Base-by-base conservation (phyloP, 1,140 invertebrate species). In the Triops cancriformis region DNA sequence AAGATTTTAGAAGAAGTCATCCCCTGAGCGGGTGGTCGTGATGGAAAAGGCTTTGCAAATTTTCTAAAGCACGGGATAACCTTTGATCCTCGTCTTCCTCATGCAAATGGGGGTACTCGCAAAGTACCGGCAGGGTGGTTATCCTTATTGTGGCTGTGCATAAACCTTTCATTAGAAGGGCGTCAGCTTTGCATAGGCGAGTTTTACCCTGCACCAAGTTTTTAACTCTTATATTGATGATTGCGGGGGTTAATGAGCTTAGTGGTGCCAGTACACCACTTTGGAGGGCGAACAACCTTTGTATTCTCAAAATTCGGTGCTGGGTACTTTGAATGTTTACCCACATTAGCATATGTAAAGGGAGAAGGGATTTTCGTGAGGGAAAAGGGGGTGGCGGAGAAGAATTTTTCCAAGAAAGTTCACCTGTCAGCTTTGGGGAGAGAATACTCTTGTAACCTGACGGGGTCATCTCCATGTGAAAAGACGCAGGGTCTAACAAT, bases 391-490 rank as follows among this genome's bases (percentile, higher is more conserved):
- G n/a, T n/a, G 51, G 5, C 18, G 51, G 14, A 14, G 14, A 64
- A 9, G 18, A 10, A 6, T 64, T 64, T 64, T 64, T 64, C 51
- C 51, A 18, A 64, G 51, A 64, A 64, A 64, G 51, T 18, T 64
- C 51, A 64, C 51, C 51, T 64, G 51, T 64, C 51, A 64, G 51
- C 51, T 64, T 37, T 37, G 31, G n/a, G 31, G 31, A 37, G 31
- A 37, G 51, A 64, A 18, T 6, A n/a, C 51, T 64, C 51, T 64
- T 64, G 7, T 64, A 64, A 64, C 51, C 51, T 64, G 51, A 64
- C 51, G 51, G 51, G 51, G 51, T 64, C 51, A 64, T 64, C 51
- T 64, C 51, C 51, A 64, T 64, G 51, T 64, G 51, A 64, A 64
- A 64, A 64, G 51, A 64, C 51, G 51, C n/a, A 14, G 51, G 18